These are phyloP conservation scores for Thamnophis elegans DNA, from an alignment of 2,797 vertebrate species.

Conservation along the genomic window DNA sequence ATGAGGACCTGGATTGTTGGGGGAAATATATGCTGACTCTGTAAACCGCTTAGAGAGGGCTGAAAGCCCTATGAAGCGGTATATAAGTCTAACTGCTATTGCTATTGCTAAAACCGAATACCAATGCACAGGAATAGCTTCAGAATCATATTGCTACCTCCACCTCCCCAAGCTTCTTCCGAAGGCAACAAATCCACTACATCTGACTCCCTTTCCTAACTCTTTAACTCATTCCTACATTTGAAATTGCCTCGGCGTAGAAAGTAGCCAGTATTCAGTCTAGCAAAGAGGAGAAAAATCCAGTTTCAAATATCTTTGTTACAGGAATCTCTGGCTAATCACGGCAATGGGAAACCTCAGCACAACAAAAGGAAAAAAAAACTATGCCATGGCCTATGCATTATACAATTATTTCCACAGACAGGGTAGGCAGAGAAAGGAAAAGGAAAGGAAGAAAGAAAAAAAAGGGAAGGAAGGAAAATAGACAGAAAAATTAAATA, in stretches of 20 bases:
- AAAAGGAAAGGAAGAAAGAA: neutral
- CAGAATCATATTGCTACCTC: neutral
- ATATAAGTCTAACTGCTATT: too few species aligned
- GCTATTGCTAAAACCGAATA: too few species aligned
- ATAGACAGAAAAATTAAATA: too few species aligned
- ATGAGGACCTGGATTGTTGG: too few species aligned
- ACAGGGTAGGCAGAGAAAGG: neutral
- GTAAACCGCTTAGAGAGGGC: too few species aligned
- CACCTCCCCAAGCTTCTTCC: neutral
- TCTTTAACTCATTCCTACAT: neutral
- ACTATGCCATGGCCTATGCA: neutral
- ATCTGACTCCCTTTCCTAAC: neutral
- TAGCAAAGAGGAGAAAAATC: neutral
- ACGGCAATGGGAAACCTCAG: neutral
- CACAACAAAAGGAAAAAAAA: neutral
- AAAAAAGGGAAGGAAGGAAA: neutral
- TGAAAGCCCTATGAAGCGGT: too few species aligned
- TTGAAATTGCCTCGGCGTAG: neutral
- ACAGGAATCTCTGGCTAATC: neutral
- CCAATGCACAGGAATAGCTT: neutral
- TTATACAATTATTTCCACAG: neutral
- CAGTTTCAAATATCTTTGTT: neutral
- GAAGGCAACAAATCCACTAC: neutral
- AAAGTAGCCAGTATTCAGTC: neutral
- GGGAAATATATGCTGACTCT: too few species aligned